Percentiles rank a stretch among this genome's conserved stretches.
Evolutionary conservation across 2,797 vertebrate genomes (phyloP).

Genomic region (Babyrousa celebensis): DNA sequence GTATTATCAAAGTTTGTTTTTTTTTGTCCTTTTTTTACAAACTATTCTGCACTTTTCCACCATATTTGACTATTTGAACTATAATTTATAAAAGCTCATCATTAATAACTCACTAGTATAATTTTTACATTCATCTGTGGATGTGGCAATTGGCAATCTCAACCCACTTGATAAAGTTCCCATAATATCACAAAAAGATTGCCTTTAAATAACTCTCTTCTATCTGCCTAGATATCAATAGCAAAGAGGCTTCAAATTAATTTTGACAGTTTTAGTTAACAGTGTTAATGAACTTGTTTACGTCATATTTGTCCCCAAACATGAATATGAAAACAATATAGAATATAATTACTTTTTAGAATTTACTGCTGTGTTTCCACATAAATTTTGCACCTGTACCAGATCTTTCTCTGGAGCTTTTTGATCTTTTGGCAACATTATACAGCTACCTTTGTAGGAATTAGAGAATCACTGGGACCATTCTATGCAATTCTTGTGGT

Average conservation of each 20-base stretch:
- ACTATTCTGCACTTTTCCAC: constrained; percentile 39
- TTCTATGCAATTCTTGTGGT: neutral
- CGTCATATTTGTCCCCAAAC: constrained; percentile 56
- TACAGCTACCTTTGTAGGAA: neutral
- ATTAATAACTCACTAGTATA: constrained; percentile 44
- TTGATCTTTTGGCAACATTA: neutral
- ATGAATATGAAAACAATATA: constrained; percentile 33
- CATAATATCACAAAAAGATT: constrained; percentile 72
- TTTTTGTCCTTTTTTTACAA: neutral
- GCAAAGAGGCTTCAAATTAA: constrained; percentile 34
- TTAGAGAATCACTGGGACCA: neutral
- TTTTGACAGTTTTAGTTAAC: constrained; percentile 59
- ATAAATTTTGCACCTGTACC: constrained; percentile 7
- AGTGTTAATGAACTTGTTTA: constrained; percentile 67
- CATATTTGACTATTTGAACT: neutral
- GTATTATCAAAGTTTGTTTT: constrained; percentile 39
- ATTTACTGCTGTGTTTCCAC: neutral
- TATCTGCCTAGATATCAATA: constrained; percentile 73
- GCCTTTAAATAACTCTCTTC: constrained; percentile 78
- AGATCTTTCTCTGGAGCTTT: constrained; percentile 16
- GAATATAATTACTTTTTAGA: constrained; percentile 58
- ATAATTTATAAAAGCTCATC: constrained; percentile 62
- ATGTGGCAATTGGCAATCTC: constrained; percentile 69
- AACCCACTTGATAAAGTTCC: constrained; percentile 58
- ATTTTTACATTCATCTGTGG: constrained; percentile 70